phyloP scores from a whole-genome alignment of 1,140 invertebrate species.

The Drosophila sechellia region DNA sequence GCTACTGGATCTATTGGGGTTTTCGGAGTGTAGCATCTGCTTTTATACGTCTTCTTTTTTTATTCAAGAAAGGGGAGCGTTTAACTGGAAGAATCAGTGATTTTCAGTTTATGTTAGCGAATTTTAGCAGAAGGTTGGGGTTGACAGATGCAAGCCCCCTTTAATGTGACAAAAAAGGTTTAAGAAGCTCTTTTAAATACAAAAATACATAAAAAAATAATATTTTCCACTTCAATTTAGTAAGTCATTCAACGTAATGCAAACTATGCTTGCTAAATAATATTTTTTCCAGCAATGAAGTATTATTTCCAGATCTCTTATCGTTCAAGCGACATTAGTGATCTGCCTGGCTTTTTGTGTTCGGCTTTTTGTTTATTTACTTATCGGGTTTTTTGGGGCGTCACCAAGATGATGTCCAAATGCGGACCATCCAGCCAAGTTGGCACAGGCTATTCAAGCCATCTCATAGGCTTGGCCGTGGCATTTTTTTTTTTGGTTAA shows the following conservation, averaged over 20 bases:
- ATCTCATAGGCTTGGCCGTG: constrained; percentile 39
- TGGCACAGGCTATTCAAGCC: constrained; percentile 14
- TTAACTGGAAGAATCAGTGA: neutral
- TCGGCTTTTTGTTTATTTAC: constrained; percentile 8
- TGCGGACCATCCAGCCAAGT: constrained; percentile 26
- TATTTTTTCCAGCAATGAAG: neutral
- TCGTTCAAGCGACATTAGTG: constrained; percentile 11
- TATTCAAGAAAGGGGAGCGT: neutral
- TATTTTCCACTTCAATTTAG: too few relatives aligned
- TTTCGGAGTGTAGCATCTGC: constrained; percentile 16
- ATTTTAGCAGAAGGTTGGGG: neutral
- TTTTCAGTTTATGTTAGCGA: neutral
- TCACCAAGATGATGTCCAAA: constrained; percentile 58
- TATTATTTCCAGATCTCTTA: neutral
- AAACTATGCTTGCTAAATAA: neutral
- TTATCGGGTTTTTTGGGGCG: constrained; percentile 44
- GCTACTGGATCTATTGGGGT: constrained; percentile 41
- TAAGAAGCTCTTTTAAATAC: too few relatives aligned
- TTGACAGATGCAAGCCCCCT: neutral
- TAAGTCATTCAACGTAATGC: too few relatives aligned
- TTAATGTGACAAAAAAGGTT: neutral
- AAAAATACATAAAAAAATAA: too few relatives aligned
- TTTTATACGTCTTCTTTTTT: neutral
- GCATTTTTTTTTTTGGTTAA: constrained; percentile 53
- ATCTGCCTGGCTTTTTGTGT: constrained; percentile 1